Percentiles rank a stretch among this genome's conserved stretches.
Conservation (phyloP, 2,888 invertebrate genomes). For the Periphyllus acericola region DNA sequence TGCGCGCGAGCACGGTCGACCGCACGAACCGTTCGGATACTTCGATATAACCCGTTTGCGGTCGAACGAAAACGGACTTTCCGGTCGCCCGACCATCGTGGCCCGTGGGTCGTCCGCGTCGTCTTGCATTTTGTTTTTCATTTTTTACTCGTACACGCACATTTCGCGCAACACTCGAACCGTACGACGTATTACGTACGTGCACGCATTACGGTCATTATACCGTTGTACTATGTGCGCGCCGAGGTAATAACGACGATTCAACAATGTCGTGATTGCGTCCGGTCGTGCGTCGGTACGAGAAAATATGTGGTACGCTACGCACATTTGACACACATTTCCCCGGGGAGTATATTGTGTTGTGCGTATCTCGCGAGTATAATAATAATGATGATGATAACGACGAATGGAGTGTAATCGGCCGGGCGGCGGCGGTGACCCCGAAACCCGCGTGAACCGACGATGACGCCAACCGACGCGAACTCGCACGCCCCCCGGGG, state of each 20-base stretch:
- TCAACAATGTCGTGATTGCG: background rate
- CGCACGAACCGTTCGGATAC: too few relatives aligned
- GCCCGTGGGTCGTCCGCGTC: background rate
- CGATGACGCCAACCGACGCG: conserved; percentile 22
- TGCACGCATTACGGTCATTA: background rate
- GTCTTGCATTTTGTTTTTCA: background rate
- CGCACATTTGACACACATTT: conserved; percentile 46
- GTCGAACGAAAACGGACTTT: conserved; percentile 19
- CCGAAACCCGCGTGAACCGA: conserved; percentile 26
- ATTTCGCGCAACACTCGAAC: background rate
- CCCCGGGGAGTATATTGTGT: conserved; percentile 8
- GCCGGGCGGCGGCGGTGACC: background rate
- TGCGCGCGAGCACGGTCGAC: background rate
- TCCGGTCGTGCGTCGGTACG: background rate
- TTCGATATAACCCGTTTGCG: conserved; percentile 16
- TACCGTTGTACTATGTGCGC: background rate
- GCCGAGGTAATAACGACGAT: background rate
- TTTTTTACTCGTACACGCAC: background rate
- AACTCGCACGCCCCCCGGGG: conserved; percentile 24
- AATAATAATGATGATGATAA: background rate
- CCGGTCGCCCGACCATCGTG: background rate
- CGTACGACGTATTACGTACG: background rate
- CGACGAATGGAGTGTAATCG: background rate
- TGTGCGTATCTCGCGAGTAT: background rate
- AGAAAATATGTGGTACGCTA: background rate